Evolutionary conservation across 2,113 vertebrate species (phyloP).

Genomic region (Zingel zingel): DNA sequence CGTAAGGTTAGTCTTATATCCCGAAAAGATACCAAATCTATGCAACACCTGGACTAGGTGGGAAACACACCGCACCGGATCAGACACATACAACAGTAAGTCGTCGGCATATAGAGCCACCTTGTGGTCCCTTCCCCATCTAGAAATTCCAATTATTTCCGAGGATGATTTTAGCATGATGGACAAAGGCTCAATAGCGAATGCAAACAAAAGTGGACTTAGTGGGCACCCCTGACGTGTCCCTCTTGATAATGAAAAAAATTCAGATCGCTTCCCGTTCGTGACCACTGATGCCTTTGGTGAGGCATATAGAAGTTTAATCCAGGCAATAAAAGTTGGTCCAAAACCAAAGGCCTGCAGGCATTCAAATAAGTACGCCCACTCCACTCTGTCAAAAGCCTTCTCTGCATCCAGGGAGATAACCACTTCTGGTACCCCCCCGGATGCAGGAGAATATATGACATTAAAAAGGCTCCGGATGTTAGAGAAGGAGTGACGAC

Average conservation of each 20-base stretch:
- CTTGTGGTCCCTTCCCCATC: not conserved
- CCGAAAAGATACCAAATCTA: too few relatives aligned
- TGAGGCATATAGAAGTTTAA: not conserved
- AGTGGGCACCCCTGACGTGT: too few relatives aligned
- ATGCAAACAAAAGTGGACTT: too few relatives aligned
- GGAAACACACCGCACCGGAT: too few relatives aligned
- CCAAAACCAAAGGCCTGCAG: not conserved
- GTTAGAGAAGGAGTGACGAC: not conserved
- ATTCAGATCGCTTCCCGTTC: not conserved
- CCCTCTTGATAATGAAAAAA: not conserved
- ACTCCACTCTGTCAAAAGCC: not conserved
- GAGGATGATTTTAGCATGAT: not conserved
- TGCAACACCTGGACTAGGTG: too few relatives aligned
- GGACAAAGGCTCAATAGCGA: not conserved
- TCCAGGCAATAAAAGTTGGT: not conserved
- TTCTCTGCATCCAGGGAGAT: too few relatives aligned
- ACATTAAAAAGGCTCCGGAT: not conserved
- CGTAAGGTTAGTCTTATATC: too few relatives aligned
- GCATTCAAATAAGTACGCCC: not conserved
- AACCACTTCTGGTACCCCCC: not conserved
- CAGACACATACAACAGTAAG: too few relatives aligned
- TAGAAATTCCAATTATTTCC: not conserved
- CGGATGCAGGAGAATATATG: not conserved
- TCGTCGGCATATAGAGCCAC: too few relatives aligned
- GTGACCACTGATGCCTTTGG: not conserved